Evolutionary conservation across 2,797 vertebrate genomes (phyloP), one percentile per base, ranked within the genome.

Genomic region (Amazona ochrocephala): DNA sequence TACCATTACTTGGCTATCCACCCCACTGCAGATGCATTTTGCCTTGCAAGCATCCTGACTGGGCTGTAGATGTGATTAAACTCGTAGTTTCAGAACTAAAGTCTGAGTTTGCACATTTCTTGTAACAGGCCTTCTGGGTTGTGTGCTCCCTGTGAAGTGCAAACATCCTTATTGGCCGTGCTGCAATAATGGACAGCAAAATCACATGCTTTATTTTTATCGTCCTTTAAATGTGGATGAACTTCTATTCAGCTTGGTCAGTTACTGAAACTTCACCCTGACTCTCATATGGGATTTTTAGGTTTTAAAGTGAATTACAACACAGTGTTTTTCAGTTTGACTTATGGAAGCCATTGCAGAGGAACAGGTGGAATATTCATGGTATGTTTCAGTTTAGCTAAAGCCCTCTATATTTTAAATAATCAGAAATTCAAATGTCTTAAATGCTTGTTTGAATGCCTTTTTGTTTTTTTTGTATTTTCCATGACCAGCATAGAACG

Each of bases 201-300:
- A 84, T 13, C 1, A 0, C 70, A 32, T 34, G 21, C 17, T 61
- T 64, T 77, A 19, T 56, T 88, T 94, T 86, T 73, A 23, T 54
- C 30, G 32, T 24, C 22, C 29, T 62, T 93, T 75, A 74, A 88
- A 88, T 72, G 66, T 56, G 65, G 58, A 75, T 58, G 39, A 77
- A 65, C 30, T 50, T 48, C 32, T 67, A 61, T 75, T 42, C 26
- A 54, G 44, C 87, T 84, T 54, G 72, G 76, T 77, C 7, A 75
- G 17, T 60, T 78, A 81, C 68, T 60, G 1, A 10, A 86, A 44
- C 50, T 87, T 90, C 58, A 47, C 37, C 47, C 44, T 91, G 24
- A 44, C 21, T 26, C 50, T 83, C 56, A 29, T 70, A 44, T 0
- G 5, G 16, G 0, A 1, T n/a, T 58, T 73, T 60, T 6, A 83